Base-by-base conservation (phyloP, 2,888 invertebrate genomes). In the Lottia gigantea region DNA sequence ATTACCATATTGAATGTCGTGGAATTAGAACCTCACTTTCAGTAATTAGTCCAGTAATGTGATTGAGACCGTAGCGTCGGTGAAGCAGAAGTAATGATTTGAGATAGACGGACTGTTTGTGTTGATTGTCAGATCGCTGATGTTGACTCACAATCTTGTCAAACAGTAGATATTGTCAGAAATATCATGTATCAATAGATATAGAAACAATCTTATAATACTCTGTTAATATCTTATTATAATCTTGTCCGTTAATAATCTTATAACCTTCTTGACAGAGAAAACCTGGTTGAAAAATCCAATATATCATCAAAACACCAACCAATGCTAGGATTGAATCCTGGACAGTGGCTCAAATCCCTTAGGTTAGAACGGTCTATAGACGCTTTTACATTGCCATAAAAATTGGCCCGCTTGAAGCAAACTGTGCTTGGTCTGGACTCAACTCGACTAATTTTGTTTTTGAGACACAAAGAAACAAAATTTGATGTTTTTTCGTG, bases 1-100 rank as follows among this genome's bases (percentile, higher is more conserved):
- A 55, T 55, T 55, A 55, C 55, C 55, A 55, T 55, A 55, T 55
- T 55, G 55, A 55, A 55, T 55, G 55, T 55, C 19, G 23, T 23
- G n/a, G 55, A 55, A 55, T 55, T 55, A 23, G 55, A 55, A 55
- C 55, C 55, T 55, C 55, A 55, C 55, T 55, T 55, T 23, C 55
- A 55, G 4, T 55, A 55, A 55, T 55, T 55, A 55, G 55, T 23
- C 19, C 19, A 55, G 55, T 55, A 55, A 55, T 55, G 19, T 55
- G 55, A 55, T 55, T 55, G 55, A 55, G 19, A 23, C 55, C 14
- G 19, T 12, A 23, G 23, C 55, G 12, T 19, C 14, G 15, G 19
- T 23, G 55, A 55, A 55, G 55, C 55, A 55, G 55, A 55, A 55
- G 19, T 55, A 55, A 55, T 55, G 23, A 55, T 55, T 19, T n/a